A percentile compares a stretch with the other conserved stretches of the same genome.
Conservation (phyloP, 2,888 invertebrate species). For the Cataglyphis cursor region DNA sequence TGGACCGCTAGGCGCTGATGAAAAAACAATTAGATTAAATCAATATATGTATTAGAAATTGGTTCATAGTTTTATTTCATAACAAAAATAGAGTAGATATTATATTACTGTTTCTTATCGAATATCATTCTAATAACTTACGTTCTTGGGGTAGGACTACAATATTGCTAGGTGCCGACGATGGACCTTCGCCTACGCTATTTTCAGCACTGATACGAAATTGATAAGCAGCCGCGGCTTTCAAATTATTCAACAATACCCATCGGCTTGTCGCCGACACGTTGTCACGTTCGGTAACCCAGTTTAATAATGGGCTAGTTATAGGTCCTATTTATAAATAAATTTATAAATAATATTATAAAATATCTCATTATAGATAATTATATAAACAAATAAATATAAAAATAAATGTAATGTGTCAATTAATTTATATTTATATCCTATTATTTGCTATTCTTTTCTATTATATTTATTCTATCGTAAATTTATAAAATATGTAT, state of each 20-base stretch:
- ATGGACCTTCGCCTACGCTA: slow-evolving; percentile 97
- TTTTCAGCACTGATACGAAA: slow-evolving; percentile 99
- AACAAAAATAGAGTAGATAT: background rate
- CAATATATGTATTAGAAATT: background rate
- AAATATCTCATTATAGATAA: slow-evolving; percentile 1
- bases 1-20: slow-evolving; percentile 97
- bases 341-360: background rate
- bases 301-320: slow-evolving; percentile 94
- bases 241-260: slow-evolving; percentile 94
- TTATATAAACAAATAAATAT: slow-evolving; percentile 30
- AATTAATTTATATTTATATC: background rate
- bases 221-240: slow-evolving; percentile 98
- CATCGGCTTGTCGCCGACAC: slow-evolving; percentile 93
- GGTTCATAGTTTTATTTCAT: background rate
- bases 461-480: background rate
- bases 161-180: slow-evolving; percentile 95
- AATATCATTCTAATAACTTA: slow-evolving; percentile 87
- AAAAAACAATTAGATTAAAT: slow-evolving; percentile 53
- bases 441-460: background rate
- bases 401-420: background rate
- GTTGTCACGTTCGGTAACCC: slow-evolving; percentile 95
- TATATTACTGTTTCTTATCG: background rate
- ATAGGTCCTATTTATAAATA: slow-evolving; percentile 90
- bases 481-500: background rate
- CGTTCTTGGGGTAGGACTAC: slow-evolving; percentile 98